Evolutionary conservation across 2,888 invertebrate genomes (phyloP).

Genomic region (Drosophila paranaensis): DNA sequence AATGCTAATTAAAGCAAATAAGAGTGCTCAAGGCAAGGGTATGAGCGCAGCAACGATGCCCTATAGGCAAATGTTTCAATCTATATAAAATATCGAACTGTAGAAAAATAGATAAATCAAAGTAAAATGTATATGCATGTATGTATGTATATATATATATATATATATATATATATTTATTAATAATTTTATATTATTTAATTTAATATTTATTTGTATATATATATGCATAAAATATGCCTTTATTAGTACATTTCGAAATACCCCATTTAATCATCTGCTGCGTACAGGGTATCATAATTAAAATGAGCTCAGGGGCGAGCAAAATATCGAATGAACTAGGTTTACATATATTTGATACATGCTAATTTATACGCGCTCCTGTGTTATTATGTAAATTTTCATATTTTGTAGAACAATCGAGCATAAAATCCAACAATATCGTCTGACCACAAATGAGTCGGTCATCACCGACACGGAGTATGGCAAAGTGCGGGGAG

Average conservation of each 20-base stretch:
- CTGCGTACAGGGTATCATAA: constrained; percentile 31
- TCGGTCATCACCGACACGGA: constrained; percentile 80
- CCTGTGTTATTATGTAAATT: constrained; percentile 44
- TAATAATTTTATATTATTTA: too few relatives aligned
- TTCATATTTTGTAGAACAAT: constrained; percentile 66
- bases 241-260: too few relatives aligned
- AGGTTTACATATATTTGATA: not conserved
- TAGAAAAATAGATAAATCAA: too few relatives aligned
- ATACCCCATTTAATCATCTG: not conserved
- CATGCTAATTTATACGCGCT: constrained; percentile 1
- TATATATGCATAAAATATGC: too few relatives aligned
- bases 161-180: too few relatives aligned
- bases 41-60: not conserved
- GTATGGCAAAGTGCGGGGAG: constrained; percentile 82
- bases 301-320: constrained; percentile 42
- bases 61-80: not conserved
- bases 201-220: too few relatives aligned
- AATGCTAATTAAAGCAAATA: constrained; percentile 44
- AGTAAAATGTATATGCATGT: too few relatives aligned
- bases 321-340: constrained; percentile 41
- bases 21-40: not conserved
- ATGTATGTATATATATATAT: too few relatives aligned
- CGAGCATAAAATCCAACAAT: constrained; percentile 81
- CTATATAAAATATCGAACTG: too few relatives aligned
- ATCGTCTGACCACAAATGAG: constrained; percentile 79